Base-by-base conservation (phyloP, 1,140 invertebrate genomes). In the Zaprionus capensis region DNA sequence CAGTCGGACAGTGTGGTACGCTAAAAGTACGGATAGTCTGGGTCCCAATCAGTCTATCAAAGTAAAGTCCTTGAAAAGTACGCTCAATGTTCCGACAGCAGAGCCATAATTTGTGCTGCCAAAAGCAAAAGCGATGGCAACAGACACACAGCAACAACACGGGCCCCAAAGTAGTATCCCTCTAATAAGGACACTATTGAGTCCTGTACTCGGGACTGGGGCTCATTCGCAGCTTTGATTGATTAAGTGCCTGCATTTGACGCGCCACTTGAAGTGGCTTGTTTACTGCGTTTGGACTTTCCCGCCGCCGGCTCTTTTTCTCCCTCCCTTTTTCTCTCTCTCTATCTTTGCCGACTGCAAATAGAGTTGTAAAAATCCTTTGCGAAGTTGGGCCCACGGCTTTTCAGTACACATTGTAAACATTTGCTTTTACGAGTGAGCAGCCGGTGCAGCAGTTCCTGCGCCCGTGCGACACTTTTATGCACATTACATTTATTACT, bases 401-500 rank as follows among this genome's bases (percentile, higher is more conserved):
- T 15, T 5, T 49, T 67, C 38, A 22, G 46, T 56, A 66, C 81
- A 84, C 84, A 87, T 65, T 81, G 84, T 88, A 83, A 87, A 88
- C 84, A 87, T 81, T 88, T 64, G 34, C 17, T 63, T 83, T 76
- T 74, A 70, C 49, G 74, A 76, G 67, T 46, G 22, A 53, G 67
- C 56, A 57, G 59, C 57, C 36, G 17, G 5, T 20, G 53, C 17
- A 38, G 41, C 55, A 58, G 64, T 55, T 71, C 5, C 5, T 49
- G 38, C 58, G 5, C 58, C 65, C 24, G 56, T 64, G 38, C 66
- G 78, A 81, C 78, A 73, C 78, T 81, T 74, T 75, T 76, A 83
- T 84, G 71, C 81, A 88, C 84, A 84, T 87, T 88, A 88, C 85
- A 88, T 90, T 88, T 88, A 90, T 88, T 90, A 88, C 85, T 88